Conservation (phyloP, 2,888 invertebrate genomes). For the Catonia carolina region DNA sequence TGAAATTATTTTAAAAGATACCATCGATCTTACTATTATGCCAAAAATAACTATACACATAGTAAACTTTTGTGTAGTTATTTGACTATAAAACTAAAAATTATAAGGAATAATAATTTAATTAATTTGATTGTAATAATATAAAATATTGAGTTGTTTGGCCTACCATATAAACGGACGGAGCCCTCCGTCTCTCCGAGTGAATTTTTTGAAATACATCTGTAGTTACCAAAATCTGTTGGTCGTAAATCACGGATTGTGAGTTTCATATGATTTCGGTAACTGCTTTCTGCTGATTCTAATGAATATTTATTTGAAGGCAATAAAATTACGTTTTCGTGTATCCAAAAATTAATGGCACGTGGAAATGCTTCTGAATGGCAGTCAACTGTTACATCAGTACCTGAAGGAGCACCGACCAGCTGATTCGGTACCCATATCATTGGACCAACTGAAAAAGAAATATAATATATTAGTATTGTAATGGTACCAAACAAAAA, state of each 20-base stretch:
- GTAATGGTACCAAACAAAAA: too few relatives aligned
- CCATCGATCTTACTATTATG: too few relatives aligned
- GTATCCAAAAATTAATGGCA: constrained; percentile 89
- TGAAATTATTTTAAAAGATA: too few relatives aligned
- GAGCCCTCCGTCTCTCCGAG: constrained; percentile 90
- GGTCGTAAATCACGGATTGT: constrained; percentile 76
- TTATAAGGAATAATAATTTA: too few relatives aligned
- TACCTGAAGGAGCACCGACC: constrained; percentile 83
- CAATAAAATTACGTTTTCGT: constrained; percentile 81
- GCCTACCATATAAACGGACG: constrained; percentile 85
- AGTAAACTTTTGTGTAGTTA: too few relatives aligned
- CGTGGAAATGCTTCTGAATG: constrained; percentile 88
- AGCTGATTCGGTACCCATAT: constrained; percentile 92
- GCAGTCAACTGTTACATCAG: constrained; percentile 87
- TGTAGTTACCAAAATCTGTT: constrained; percentile 84
- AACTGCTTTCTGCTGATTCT: constrained; percentile 76
- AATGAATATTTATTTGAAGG: constrained; percentile 83
- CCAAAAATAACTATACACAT: too few relatives aligned
- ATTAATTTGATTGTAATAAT: too few relatives aligned
- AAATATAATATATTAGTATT: too few relatives aligned
- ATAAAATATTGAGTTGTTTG: too few relatives aligned
- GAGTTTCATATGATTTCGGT: constrained; percentile 82
- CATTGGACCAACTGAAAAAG: constrained; percentile 77
- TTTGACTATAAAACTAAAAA: too few relatives aligned
- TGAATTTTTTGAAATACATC: constrained; percentile 89